Percentiles rank a stretch among this genome's conserved stretches.
phyloP scores from a whole-genome alignment of 2,797 vertebrate genomes.

The Coluber constrictor region DNA sequence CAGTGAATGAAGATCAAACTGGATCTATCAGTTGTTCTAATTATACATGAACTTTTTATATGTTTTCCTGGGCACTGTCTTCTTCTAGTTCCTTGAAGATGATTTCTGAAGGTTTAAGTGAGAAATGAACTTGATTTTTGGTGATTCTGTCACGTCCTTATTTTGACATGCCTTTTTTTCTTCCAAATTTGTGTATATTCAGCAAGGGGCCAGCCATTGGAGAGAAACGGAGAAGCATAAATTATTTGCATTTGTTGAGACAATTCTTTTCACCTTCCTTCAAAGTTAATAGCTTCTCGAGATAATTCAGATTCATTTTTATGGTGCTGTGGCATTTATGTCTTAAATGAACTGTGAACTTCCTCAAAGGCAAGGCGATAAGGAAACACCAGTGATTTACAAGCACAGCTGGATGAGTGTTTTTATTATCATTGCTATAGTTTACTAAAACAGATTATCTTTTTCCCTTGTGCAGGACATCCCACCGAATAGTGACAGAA shows the following conservation, averaged over 20 bases:
- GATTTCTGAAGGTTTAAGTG: conserved; percentile 57
- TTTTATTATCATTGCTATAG: conserved; percentile 20
- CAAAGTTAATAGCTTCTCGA: conserved; percentile 67
- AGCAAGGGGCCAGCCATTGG: conserved; percentile 69
- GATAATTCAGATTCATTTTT: conserved; percentile 64
- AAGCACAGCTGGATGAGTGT: conserved; percentile 15
- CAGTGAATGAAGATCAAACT: conserved; percentile 25
- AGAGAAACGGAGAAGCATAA: conserved; percentile 65
- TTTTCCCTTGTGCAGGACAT: conserved; percentile 8
- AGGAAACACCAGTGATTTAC: conserved; percentile 59
- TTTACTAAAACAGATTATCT: conserved; percentile 32
- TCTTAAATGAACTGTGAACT: conserved; percentile 66
- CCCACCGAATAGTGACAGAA: conserved; percentile 17
- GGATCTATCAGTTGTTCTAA: not conserved
- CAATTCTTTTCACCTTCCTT: conserved; percentile 72
- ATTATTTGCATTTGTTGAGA: conserved; percentile 72
- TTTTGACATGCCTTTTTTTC: conserved; percentile 70
- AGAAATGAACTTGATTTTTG: conserved; percentile 65
- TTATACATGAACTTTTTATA: conserved; percentile 32
- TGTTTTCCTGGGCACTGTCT: conserved; percentile 43
- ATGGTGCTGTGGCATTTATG: conserved; percentile 63
- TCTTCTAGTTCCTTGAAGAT: conserved; percentile 43
- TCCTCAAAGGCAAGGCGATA: conserved; percentile 68
- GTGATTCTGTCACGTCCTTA: conserved; percentile 59
- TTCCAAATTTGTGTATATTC: conserved; percentile 69